These are phyloP conservation scores for Numenius phaeopus DNA, from an alignment of 2,797 vertebrate species.

Conservation along the genomic window DNA sequence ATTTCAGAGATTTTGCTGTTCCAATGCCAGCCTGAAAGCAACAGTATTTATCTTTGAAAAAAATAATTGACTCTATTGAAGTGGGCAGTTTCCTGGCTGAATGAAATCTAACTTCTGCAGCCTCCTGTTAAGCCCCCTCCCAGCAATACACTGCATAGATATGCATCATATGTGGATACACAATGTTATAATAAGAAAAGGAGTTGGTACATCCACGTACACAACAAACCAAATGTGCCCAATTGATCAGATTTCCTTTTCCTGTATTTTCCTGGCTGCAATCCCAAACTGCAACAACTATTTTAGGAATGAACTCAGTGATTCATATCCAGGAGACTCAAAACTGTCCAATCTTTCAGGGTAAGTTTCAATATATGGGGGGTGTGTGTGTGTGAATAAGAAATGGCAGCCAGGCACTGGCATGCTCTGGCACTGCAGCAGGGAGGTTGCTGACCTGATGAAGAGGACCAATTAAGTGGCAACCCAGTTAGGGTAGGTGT, in stretches of 20 bases:
- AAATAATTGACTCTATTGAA: background rate
- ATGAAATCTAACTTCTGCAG: background rate
- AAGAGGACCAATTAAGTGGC: background rate
- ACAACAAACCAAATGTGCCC: constrained; percentile 37
- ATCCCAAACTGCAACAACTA: constrained; percentile 15
- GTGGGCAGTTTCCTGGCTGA: background rate
- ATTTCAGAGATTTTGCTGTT: background rate
- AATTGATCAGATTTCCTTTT: constrained; percentile 57
- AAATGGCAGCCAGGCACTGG: background rate
- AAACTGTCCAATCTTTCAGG: background rate
- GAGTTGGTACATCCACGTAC: background rate
- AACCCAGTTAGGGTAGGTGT: background rate
- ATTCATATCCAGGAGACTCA: constrained; percentile 56
- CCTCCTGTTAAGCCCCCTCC: background rate
- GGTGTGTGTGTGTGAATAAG: background rate
- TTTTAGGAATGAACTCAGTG: constrained; percentile 44
- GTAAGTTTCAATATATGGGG: background rate
- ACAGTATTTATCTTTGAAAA: background rate
- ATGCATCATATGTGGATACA: background rate
- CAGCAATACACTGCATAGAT: background rate
- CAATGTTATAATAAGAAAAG: background rate
- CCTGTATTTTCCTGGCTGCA: constrained; percentile 52
- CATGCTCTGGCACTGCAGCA: background rate
- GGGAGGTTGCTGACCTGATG: background rate
- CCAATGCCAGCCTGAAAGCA: background rate